These are phyloP conservation scores for Cantharis rufa DNA, from an alignment of 2,888 invertebrate genomes.

Conservation along the genomic window DNA sequence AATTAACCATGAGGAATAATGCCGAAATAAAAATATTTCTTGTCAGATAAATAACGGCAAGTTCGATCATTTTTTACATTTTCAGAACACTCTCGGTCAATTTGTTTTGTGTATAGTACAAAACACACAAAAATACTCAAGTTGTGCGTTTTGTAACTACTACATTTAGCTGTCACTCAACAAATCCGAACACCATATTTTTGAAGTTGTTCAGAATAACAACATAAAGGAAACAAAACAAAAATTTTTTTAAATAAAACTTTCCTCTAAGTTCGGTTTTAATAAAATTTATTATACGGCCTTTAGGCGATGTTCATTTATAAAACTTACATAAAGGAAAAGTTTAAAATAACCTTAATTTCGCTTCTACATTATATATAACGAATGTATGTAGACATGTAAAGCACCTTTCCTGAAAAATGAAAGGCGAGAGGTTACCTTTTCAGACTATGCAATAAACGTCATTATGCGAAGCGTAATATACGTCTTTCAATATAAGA, in stretches of 20 bases:
- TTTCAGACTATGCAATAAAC: not conserved
- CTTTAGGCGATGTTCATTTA: not conserved
- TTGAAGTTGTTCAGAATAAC: slow-evolving; percentile 6
- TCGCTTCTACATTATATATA: not conserved
- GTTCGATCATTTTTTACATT: not conserved
- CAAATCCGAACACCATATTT: slow-evolving; percentile 11
- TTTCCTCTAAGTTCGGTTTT: not conserved
- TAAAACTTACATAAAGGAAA: not conserved
- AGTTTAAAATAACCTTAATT: not conserved
- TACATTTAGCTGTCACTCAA: slow-evolving; percentile 16
- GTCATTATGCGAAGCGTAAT: not conserved
- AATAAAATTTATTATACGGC: not conserved
- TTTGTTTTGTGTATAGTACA: slow-evolving; percentile 6
- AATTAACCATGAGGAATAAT: not conserved
- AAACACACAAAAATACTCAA: slow-evolving; percentile 5
- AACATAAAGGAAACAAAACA: not conserved
- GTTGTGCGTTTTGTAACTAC: slow-evolving; percentile 10
- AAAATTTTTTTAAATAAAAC: not conserved
- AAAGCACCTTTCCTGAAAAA: not conserved
- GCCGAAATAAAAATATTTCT: not conserved
- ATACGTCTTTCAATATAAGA: not conserved
- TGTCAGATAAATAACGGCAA: not conserved
- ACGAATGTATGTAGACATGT: not conserved
- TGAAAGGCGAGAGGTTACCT: not conserved
- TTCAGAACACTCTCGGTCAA: slow-evolving; percentile 3